A percentile compares a stretch with the other conserved stretches of the same genome.
phyloP scores from a whole-genome alignment of 2,888 invertebrate genomes.

The Romanomermis culicivorax region DNA sequence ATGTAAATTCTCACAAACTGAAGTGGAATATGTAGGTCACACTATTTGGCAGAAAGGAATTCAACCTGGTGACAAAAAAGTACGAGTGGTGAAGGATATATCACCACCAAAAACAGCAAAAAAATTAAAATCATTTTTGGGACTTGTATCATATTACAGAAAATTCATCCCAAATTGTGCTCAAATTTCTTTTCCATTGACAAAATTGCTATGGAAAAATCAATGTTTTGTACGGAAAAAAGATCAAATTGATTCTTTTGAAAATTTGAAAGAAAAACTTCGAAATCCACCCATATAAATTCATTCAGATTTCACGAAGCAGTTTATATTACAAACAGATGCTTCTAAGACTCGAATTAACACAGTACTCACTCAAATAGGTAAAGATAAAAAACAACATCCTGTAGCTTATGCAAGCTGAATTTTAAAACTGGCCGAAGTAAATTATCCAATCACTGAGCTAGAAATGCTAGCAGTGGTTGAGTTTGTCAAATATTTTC shows the following conservation, averaged over 20 bases:
- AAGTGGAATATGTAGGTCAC: neutral
- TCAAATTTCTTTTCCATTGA: slow-evolving; percentile 13
- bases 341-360: slow-evolving; percentile 18
- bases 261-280: slow-evolving; percentile 10
- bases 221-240: slow-evolving; percentile 14
- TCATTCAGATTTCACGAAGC: slow-evolving; percentile 13
- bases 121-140: slow-evolving; percentile 14
- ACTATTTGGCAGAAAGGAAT: neutral
- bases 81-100: neutral
- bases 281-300: slow-evolving; percentile 13
- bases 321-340: too few species aligned
- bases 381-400: slow-evolving; percentile 10
- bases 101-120: slow-evolving; percentile 5
- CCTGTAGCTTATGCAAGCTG: slow-evolving; percentile 18
- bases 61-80: neutral
- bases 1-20: neutral
- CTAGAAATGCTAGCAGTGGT: slow-evolving; percentile 17
- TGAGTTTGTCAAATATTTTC: slow-evolving; percentile 12
- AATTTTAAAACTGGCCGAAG: too few species aligned
- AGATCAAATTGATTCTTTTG: slow-evolving; percentile 11
- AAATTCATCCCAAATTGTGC: slow-evolving; percentile 13
- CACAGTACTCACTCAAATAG: slow-evolving; percentile 16
- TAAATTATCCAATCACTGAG: slow-evolving; percentile 17
- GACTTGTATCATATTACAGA: slow-evolving; percentile 14
- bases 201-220: slow-evolving; percentile 13